Evolutionary conservation across 2,797 vertebrate species (phyloP).

Genomic region (Gymnocypris eckloni): DNA sequence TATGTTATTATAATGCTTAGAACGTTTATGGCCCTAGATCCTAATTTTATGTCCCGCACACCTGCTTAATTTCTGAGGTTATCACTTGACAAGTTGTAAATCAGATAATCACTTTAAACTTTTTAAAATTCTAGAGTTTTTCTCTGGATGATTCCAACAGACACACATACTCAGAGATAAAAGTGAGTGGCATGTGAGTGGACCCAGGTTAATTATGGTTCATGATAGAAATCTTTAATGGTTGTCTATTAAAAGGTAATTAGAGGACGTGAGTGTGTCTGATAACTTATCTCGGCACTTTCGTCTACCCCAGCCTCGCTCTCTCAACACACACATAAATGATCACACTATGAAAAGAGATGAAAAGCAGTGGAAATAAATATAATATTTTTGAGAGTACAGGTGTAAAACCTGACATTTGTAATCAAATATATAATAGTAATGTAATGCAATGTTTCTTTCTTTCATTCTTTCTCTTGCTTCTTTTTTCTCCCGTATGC

Average conservation of each 20-base stretch:
- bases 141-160: constrained; percentile 10
- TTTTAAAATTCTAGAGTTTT: constrained; percentile 31
- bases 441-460: constrained; percentile 33
- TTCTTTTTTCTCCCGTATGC: constrained; percentile 57
- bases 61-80: constrained; percentile 41
- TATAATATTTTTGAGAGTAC: background rate
- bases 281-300: constrained; percentile 70
- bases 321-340: constrained; percentile 41
- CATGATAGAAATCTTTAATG: constrained; percentile 78
- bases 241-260: constrained; percentile 83
- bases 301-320: constrained; percentile 45
- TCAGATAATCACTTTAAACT: constrained; percentile 52
- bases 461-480: constrained; percentile 19
- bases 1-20: background rate
- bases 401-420: background rate
- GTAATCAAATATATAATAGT: constrained; percentile 16
- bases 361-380: background rate
- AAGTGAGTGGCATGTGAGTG: constrained; percentile 44
- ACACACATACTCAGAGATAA: constrained; percentile 45
- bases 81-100: constrained; percentile 49
- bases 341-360: constrained; percentile 1
- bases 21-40: background rate
- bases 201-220: constrained; percentile 73
- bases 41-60: constrained; percentile 19
- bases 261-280: constrained; percentile 75